phyloP scores from a whole-genome alignment of 2,113 vertebrate genomes.

The Hypomesus transpacificus region DNA sequence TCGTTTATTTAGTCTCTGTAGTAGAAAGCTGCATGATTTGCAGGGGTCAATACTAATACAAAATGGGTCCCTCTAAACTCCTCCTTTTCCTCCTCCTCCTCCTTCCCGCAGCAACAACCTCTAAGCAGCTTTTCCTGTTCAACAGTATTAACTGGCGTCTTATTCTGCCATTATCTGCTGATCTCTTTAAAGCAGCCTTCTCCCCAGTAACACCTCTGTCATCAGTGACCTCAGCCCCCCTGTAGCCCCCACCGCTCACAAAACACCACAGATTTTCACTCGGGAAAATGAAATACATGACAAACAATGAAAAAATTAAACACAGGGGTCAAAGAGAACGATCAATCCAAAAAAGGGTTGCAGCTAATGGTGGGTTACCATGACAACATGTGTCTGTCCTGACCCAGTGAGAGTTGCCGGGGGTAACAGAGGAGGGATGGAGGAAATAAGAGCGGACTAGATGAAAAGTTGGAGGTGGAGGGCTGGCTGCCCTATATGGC shows the following conservation, averaged over 20 bases:
- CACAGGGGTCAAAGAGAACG: too few relatives aligned
- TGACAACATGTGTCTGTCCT: background rate
- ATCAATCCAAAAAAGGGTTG: constrained; percentile 10
- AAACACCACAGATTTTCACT: background rate
- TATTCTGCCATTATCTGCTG: constrained; percentile 38
- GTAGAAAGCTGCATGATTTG: too few relatives aligned
- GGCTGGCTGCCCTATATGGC: too few relatives aligned
- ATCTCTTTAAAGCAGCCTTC: constrained; percentile 34
- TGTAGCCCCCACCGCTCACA: background rate
- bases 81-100: background rate
- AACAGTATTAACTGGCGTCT: constrained; percentile 25
- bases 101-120: background rate
- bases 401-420: constrained; percentile 6
- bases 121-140: background rate
- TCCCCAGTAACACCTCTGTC: too few relatives aligned
- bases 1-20: too few relatives aligned
- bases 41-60: too few relatives aligned
- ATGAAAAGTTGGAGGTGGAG: too few relatives aligned
- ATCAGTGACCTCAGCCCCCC: background rate
- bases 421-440: constrained; percentile 32
- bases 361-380: constrained; percentile 5
- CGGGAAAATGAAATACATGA: too few relatives aligned
- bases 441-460: too few relatives aligned
- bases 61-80: background rate
- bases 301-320: too few relatives aligned